phyloP scores from a whole-genome alignment of 2,797 vertebrate species.

The Nyctibius grandis region DNA sequence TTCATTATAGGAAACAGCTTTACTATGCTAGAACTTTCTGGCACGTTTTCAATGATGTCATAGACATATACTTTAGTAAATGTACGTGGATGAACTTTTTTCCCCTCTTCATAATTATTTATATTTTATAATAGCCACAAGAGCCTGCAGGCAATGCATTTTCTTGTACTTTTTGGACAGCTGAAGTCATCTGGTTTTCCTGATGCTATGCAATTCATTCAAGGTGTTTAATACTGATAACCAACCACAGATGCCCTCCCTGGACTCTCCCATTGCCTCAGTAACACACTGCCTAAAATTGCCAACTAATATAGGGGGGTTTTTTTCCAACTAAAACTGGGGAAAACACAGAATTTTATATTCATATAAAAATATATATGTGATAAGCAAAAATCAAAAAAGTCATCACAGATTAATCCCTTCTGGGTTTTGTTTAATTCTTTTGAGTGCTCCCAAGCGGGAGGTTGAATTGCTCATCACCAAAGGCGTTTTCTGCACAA shows the following conservation, averaged over 20 bases:
- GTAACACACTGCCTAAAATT: not conserved
- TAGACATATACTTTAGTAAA: not conserved
- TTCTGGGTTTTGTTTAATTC: slow-evolving; percentile 46
- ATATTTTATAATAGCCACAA: not conserved
- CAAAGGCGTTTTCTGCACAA: slow-evolving; percentile 16
- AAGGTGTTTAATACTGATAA: slow-evolving; percentile 60
- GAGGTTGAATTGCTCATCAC: slow-evolving; percentile 18
- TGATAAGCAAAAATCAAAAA: not conserved
- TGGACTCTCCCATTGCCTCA: slow-evolving; percentile 27
- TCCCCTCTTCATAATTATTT: slow-evolving; percentile 25
- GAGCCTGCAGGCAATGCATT: slow-evolving; percentile 13
- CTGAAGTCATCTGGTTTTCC: slow-evolving; percentile 15
- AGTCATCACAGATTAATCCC: slow-evolving; percentile 23
- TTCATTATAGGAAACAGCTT: not conserved
- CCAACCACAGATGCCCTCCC: slow-evolving; percentile 28
- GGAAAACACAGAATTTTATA: slow-evolving; percentile 23
- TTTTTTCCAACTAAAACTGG: not conserved
- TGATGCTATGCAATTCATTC: not conserved
- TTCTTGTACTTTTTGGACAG: slow-evolving; percentile 8
- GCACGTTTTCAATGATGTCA: not conserved
- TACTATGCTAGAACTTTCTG: slow-evolving; percentile 1
- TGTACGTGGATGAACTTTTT: not conserved
- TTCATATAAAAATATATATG: not conserved
- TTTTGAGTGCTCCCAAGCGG: not conserved
- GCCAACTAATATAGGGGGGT: not conserved